Evolutionary conservation across 2,888 invertebrate species (phyloP), one percentile per base, ranked within the genome.

Genomic region (Cryptocheilus praepositus): DNA sequence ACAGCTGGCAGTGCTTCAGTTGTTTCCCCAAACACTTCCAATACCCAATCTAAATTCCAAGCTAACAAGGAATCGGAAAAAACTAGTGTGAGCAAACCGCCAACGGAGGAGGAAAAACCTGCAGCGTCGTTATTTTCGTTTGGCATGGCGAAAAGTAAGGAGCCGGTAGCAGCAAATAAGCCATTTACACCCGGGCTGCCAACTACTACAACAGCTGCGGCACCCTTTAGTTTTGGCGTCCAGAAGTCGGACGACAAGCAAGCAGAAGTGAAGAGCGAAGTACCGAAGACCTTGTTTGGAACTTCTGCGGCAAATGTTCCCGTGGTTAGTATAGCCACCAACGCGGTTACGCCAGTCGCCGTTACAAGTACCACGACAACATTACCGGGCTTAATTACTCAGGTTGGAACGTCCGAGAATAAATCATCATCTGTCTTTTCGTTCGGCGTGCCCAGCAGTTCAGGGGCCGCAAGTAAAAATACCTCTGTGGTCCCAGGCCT

Each of bases 181-280:
- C 52, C 68, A 25, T 49, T 54, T 18, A n/a, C n/a, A n/a, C n/a
- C n/a, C n/a, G n/a, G n/a, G n/a, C n/a, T n/a, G n/a, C n/a, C n/a
- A n/a, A n/a, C n/a, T n/a, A n/a, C n/a, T n/a, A n/a, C n/a, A n/a
- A 45, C 61, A 44, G 57, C 15, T 52, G 43, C 49, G 15, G 22
- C 64, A 46, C 64, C 76, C 19, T 86, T 82, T 57, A 85, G 85
- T 68, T 89, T 89, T 75, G 87, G 87, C 43, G 25, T 16, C 11
- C 44, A 65, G 4, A 78, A 76, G 57, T 15, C 74, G 44, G 65
- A 45, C 43, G 28, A 21, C 16, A 62, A 51, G 43, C 59, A 61
- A 21, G n/a, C 66, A 8, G 22, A 8, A 70, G 66, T 25, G 59
- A 71, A 13, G 53, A 49, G 15, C 44, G 49, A 46, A 52, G 22